Evolutionary conservation across 2,888 invertebrate genomes (phyloP).

Genomic region (Thymelicus lineola): DNA sequence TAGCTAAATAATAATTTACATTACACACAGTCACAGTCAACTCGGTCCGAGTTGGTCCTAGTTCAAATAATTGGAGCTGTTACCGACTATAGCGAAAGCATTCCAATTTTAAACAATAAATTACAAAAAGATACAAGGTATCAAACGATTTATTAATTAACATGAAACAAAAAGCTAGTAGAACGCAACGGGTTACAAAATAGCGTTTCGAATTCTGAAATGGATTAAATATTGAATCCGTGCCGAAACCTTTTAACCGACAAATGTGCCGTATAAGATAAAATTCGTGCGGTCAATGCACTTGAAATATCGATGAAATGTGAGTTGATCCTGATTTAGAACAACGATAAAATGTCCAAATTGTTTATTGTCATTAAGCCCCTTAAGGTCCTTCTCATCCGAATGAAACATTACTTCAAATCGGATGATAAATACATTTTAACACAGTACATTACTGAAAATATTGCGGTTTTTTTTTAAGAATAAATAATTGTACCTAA

Average conservation of each 20-base stretch:
- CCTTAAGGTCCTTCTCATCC: constrained; percentile 1
- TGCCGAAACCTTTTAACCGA: constrained; percentile 68
- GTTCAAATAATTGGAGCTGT: no score
- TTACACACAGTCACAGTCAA: no score
- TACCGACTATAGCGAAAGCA: no score
- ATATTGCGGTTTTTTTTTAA: no score
- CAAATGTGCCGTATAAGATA: constrained; percentile 72
- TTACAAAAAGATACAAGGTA: constrained; percentile 16
- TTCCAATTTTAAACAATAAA: no score
- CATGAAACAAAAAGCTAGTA: constrained; percentile 45
- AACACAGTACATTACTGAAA: no score
- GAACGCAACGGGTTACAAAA: constrained; percentile 52
- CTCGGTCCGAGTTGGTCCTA: no score
- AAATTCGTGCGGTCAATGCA: constrained; percentile 71
- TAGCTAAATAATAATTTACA: no score
- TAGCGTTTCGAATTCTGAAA: constrained; percentile 65
- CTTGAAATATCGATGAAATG: constrained; percentile 47
- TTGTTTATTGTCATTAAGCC: constrained; percentile 24
- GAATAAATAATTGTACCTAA: no score
- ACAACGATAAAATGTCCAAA: constrained; percentile 38
- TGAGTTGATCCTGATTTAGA: constrained; percentile 39
- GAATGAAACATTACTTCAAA: background rate
- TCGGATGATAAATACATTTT: no score
- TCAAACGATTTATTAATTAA: constrained; percentile 45
- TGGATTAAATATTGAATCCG: constrained; percentile 69